Evolutionary conservation across 2,113 vertebrate genomes (phyloP).

Genomic region (Ranitomeya variabilis): DNA sequence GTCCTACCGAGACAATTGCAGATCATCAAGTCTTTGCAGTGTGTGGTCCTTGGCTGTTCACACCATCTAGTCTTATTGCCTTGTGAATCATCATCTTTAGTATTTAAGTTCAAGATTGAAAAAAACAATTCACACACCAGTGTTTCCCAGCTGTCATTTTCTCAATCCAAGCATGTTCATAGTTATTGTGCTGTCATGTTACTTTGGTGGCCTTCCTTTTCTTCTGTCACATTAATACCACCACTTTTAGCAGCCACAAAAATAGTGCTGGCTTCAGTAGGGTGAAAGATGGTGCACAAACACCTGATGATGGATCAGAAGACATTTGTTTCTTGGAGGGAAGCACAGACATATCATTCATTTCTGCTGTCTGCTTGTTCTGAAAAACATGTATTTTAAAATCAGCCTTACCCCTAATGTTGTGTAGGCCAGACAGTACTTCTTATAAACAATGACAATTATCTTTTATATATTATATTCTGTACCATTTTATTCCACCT

Average conservation of each 20-base stretch:
- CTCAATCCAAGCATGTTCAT: not conserved
- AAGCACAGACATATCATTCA: not conserved
- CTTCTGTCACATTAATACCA: not conserved
- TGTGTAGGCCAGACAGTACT: too few relatives aligned
- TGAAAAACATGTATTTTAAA: not conserved
- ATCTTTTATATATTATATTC: too few relatives aligned
- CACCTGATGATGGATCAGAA: not conserved
- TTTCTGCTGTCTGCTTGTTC: not conserved
- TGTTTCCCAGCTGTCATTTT: not conserved
- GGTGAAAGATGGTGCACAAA: not conserved
- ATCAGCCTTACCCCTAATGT: not conserved
- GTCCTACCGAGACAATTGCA: not conserved
- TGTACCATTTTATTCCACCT: too few relatives aligned
- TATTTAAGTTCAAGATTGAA: not conserved
- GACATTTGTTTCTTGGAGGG: not conserved
- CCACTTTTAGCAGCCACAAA: not conserved
- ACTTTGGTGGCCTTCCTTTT: not conserved
- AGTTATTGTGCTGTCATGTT: not conserved
- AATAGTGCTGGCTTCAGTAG: not conserved
- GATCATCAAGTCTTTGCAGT: not conserved
- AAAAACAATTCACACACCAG: not conserved
- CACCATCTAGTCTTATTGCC: conserved; percentile 7
- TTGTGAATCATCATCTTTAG: conserved; percentile 17
- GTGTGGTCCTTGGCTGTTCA: not conserved
- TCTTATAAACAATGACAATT: too few relatives aligned